A percentile compares a stretch with the other conserved stretches of the same genome.
Evolutionary conservation across 2,797 vertebrate genomes (phyloP).

Genomic region (Danio albolineatus): DNA sequence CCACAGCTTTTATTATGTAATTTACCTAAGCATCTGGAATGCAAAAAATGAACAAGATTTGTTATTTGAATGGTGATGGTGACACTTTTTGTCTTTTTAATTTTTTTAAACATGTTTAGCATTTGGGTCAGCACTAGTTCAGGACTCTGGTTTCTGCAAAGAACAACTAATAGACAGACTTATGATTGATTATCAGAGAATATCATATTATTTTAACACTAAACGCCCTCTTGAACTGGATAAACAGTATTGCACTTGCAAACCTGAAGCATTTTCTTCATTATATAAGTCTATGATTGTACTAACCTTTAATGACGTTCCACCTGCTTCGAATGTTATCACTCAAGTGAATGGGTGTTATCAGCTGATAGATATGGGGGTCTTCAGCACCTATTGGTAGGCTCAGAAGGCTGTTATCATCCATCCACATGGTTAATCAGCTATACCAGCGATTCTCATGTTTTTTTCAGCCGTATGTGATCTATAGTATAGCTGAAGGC

Average conservation of each 20-base stretch:
- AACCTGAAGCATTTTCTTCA: constrained; percentile 11
- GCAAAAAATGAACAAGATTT: constrained; percentile 13
- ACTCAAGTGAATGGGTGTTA: too few species aligned
- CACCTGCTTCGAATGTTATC: too few species aligned
- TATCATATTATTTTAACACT: neutral
- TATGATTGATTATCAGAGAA: neutral
- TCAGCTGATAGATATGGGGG: too few species aligned
- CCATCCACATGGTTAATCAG: too few species aligned
- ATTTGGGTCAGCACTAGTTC: constrained; percentile 7
- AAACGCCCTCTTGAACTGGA: constrained; percentile 30
- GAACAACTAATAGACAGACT: constrained; percentile 1
- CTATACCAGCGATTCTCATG: too few species aligned
- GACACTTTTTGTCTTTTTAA: neutral
- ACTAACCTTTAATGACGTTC: constrained; percentile 1
- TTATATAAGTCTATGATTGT: constrained; percentile 22
- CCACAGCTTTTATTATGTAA: too few species aligned
- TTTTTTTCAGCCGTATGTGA: too few species aligned
- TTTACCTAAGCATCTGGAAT: neutral
- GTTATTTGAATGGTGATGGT: constrained; percentile 8
- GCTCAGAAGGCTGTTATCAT: too few species aligned
- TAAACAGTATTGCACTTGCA: constrained; percentile 31
- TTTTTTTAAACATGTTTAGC: constrained; percentile 13
- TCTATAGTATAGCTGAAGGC: too few species aligned
- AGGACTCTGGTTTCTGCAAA: neutral
- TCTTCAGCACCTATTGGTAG: too few species aligned